A percentile compares a stretch with the other conserved stretches of the same genome.
Conservation (phyloP, 2,113 vertebrate genomes). For the Tursiops truncatus region DNA sequence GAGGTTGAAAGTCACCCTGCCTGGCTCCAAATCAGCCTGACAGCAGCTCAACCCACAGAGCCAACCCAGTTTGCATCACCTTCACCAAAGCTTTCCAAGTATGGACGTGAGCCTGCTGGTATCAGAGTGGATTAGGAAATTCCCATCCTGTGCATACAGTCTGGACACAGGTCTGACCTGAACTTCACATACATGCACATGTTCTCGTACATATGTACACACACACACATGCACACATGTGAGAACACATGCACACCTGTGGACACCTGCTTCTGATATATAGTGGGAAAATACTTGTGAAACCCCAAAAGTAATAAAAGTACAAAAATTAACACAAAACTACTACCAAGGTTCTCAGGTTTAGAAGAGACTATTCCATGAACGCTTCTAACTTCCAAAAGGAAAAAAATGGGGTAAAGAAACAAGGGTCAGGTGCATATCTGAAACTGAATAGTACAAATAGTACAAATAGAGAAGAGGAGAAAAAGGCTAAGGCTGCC, state of each 20-base stretch:
- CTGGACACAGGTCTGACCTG: neutral
- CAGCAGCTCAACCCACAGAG: neutral
- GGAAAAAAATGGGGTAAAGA: neutral
- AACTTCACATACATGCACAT: neutral
- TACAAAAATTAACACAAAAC: neutral
- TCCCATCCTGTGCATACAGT: accelerated
- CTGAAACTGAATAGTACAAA: neutral
- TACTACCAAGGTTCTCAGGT: neutral
- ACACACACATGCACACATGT: neutral
- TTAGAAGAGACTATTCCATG: neutral
- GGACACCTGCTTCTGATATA: neutral
- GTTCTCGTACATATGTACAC: neutral
- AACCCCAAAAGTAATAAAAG: neutral
- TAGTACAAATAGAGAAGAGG: neutral
- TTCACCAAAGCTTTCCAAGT: conserved; percentile 13
- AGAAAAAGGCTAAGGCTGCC: neutral
- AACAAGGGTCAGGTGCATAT: neutral
- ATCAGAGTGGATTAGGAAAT: neutral
- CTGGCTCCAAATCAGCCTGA: neutral
- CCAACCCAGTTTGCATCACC: neutral
- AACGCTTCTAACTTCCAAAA: neutral
- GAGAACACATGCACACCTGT: neutral
- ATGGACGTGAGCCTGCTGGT: neutral
- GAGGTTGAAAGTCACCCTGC: neutral
- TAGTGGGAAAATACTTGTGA: neutral